Evolutionary conservation across 2,888 invertebrate genomes (phyloP), one percentile per base, ranked within the genome.

Genomic region (Candidula unifasciata): DNA sequence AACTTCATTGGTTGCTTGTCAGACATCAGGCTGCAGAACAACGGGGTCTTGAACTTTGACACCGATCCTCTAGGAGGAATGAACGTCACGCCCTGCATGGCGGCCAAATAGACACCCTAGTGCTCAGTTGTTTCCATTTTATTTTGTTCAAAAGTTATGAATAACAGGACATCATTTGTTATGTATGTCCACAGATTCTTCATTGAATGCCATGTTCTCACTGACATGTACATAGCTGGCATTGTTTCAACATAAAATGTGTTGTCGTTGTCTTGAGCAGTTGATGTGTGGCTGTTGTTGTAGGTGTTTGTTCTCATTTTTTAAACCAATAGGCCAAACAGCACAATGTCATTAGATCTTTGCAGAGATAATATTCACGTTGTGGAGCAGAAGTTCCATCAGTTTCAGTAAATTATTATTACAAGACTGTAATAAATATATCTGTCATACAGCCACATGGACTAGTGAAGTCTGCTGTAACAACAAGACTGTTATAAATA

Each of bases 1-100:
- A 92, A 91, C 87, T 91, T 90, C 82, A 86, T 85, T 33, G 92
- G 92, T 37, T 92, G 92, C 88, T 89, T 92, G 82, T 87, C 85
- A 54, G 86, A 91, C 85, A 85, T 92, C 68, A 84, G 84, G 30
- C 86, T 92, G 35, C 88, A 89, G 78, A 87, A 89, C 64, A 27
- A 27, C 73, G 89, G 88, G 3, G 88, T 89, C 30, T 60, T 91
- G 27, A 84, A 88, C 66, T 80, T 90, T 57, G 86, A 88, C 16
- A 77, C 80, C 13, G 88, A 90, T 37, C 90, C 91, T 21, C 77
- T 89, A 1, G 84, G 89, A 24, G 92, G 91, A n/a, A 89, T 86
- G 82, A 92, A 91, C 82, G 89, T 91, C 16, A 86, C 88, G 35
- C 88, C 89, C 18, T 91, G 91, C 87, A 73, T 74, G 52, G 13